These are phyloP conservation scores for Nebria brevicollis DNA, from an alignment of 2,888 invertebrate genomes.

Conservation along the genomic window DNA sequence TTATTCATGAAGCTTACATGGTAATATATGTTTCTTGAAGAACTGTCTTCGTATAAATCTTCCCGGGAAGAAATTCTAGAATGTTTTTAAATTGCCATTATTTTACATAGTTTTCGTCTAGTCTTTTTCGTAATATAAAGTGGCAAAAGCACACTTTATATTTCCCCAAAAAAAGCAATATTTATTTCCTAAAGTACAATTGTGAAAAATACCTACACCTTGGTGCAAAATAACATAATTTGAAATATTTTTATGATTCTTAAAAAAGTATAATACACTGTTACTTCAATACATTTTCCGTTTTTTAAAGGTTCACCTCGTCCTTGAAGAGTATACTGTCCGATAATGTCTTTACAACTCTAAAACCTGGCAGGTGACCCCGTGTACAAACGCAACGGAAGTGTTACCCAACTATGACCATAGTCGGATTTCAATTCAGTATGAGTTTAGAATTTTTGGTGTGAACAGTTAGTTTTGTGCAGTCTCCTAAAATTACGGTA, in stretches of 20 bases:
- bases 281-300: neutral
- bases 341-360: neutral
- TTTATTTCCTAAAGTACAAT: too few species aligned
- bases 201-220: too few species aligned
- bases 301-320: neutral
- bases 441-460: slow-evolving; percentile 30
- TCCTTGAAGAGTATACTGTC: slow-evolving; percentile 23
- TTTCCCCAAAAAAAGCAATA: too few species aligned
- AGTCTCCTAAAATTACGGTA: neutral
- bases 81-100: neutral
- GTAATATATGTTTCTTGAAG: slow-evolving; percentile 34
- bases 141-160: too few species aligned
- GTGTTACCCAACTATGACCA: slow-evolving; percentile 12
- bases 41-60: slow-evolving; percentile 33
- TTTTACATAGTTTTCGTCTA: neutral
- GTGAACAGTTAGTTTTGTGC: slow-evolving; percentile 14
- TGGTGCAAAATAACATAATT: too few species aligned
- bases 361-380: slow-evolving; percentile 25
- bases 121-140: neutral
- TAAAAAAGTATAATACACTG: neutral
- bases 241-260: neutral
- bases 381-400: slow-evolving; percentile 20
- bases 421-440: slow-evolving; percentile 24
- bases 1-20: slow-evolving; percentile 43
- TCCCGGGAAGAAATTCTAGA: slow-evolving; percentile 10